Evolutionary conservation across 2,888 invertebrate species (phyloP), one percentile per base, ranked within the genome.

Genomic region (Drosophila niveifrons): DNA sequence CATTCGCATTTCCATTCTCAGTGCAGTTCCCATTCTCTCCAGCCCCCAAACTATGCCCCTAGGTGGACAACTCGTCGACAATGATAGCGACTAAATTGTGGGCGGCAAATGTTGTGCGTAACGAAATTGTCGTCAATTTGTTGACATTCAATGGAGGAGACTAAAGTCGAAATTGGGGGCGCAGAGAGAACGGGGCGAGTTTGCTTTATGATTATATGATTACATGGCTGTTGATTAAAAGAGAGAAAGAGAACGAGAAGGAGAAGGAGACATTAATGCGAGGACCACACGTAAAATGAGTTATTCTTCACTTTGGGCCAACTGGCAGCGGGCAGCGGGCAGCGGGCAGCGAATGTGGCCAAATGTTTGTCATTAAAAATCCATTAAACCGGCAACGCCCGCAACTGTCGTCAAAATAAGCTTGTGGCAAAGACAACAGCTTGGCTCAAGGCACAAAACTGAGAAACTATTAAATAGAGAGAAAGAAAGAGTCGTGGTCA

Each of bases 291-390:
- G 36, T 11, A 68, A 76, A 84, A 82, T 84, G 68, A 86, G 80
- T 88, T 86, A 82, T 86, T 82, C 80, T 80, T 78, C 72, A 73
- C 66, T 78, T 78, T 53, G 18, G 39, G 58, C 48, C 73, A 77
- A 72, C 66, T 62, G 63, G 46, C n/a, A n/a, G n/a, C n/a, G n/a
- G n/a, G n/a, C n/a, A n/a, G n/a, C n/a, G n/a, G n/a, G n/a, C n/a
- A n/a, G n/a, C 55, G 9, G 15, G 23, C 55, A 10, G 15, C 18
- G 17, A 29, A 41, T 61, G 55, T 61, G 55, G 50, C 65, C 78
- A 76, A 73, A 71, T 68, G 67, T 6, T 68, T 79, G 87, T 89
- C 89, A 86, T 86, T 86, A 86, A 86, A 86, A 89, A 76, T 52
- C 75, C 85, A 86, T 86, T 86, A 86, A 74, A 77, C 46, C 41